Evolutionary conservation across 1,140 invertebrate species (phyloP).

Genomic region (Theocolax elegans): DNA sequence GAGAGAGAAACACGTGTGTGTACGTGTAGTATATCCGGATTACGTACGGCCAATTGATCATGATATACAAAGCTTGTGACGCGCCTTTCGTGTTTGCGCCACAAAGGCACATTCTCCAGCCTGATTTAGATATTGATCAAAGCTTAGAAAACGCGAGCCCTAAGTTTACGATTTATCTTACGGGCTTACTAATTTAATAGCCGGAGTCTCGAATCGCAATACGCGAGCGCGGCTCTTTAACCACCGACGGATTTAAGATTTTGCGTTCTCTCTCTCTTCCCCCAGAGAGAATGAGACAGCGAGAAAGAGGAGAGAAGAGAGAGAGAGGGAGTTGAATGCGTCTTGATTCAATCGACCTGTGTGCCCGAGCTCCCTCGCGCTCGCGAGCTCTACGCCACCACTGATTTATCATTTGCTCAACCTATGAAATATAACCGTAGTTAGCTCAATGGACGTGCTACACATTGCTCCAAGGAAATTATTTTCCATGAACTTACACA

Average conservation of each 20-base stretch:
- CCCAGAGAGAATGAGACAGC: too few relatives aligned
- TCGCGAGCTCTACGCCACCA: neutral
- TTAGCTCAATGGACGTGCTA: neutral
- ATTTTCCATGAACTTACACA: too few relatives aligned
- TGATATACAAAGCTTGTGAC: slow-evolving; percentile 56
- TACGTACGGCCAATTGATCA: slow-evolving; percentile 67
- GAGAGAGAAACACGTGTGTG: slow-evolving; percentile 45
- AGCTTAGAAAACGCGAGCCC: slow-evolving; percentile 5
- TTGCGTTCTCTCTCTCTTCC: neutral
- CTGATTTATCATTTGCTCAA: slow-evolving; percentile 12
- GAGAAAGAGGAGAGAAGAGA: too few relatives aligned
- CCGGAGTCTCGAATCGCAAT: too few relatives aligned
- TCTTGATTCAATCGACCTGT: neutral
- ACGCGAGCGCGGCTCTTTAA: neutral
- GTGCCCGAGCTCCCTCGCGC: too few relatives aligned
- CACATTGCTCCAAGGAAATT: neutral
- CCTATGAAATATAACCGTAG: neutral
- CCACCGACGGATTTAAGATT: neutral
- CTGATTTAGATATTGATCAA: slow-evolving; percentile 31
- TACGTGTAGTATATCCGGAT: slow-evolving; percentile 59
- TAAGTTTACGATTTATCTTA: slow-evolving; percentile 11
- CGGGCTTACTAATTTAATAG: slow-evolving; percentile 15
- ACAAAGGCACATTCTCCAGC: slow-evolving; percentile 17
- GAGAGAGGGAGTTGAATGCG: neutral
- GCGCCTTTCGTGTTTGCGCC: slow-evolving; percentile 59